Evolutionary conservation across 1,140 invertebrate species (phyloP).

Genomic region (Monochamus saltuarius): DNA sequence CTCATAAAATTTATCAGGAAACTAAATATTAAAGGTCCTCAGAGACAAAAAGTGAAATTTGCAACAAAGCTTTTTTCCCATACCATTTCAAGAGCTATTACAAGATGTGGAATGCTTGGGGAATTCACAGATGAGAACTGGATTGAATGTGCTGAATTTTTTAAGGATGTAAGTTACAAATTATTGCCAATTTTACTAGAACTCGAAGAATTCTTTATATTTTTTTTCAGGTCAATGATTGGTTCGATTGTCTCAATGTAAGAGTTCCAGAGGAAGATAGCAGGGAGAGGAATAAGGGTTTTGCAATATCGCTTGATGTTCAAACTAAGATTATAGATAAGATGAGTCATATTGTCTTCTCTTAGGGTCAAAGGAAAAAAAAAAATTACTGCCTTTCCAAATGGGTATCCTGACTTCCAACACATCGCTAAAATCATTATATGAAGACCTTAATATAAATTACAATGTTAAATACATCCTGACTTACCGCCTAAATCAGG

Average conservation of each 20-base stretch:
- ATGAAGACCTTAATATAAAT: too few relatives aligned
- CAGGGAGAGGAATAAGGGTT: conserved; percentile 9
- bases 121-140: not conserved
- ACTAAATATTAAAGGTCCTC: conserved; percentile 1
- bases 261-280: not conserved
- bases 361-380: conserved; percentile 8
- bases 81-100: conserved; percentile 10
- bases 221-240: conserved; percentile 23
- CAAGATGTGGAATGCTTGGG: conserved; percentile 2
- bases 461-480: too few relatives aligned
- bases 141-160: conserved; percentile 18
- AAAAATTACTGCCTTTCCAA: conserved; percentile 13
- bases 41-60: conserved; percentile 12
- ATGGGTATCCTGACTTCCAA: not conserved
- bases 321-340: conserved; percentile 3
- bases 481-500: too few relatives aligned
- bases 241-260: conserved; percentile 25
- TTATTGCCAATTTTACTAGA: not conserved
- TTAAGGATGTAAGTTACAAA: conserved; percentile 14
- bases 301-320: conserved; percentile 8
- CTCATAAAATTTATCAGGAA: not conserved
- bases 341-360: conserved; percentile 11
- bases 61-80: conserved; percentile 19
- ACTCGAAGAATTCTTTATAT: too few relatives aligned
- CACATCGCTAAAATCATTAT: too few relatives aligned